These are phyloP conservation scores for Pheosia gnoma DNA, from an alignment of 2,888 invertebrate genomes.

Conservation along the genomic window DNA sequence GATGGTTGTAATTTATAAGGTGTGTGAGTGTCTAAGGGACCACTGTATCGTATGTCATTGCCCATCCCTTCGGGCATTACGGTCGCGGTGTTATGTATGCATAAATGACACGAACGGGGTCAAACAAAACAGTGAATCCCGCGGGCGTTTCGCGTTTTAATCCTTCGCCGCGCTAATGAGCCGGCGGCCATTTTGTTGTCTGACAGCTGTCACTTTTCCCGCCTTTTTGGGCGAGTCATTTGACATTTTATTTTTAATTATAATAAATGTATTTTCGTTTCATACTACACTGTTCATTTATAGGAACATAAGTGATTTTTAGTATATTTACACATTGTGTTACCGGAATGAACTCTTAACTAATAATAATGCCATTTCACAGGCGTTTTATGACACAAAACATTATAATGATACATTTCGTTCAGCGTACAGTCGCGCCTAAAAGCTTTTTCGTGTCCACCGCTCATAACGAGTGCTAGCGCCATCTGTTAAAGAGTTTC, in stretches of 20 bases:
- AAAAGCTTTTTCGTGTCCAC: background rate
- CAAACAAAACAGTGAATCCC: slow-evolving; percentile 32
- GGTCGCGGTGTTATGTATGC: background rate
- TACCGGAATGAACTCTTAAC: no score
- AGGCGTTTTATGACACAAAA: no score
- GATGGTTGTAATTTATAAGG: background rate
- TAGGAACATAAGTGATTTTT: no score
- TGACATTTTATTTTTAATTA: slow-evolving; percentile 22
- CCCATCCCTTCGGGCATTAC: no score
- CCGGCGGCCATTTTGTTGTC: slow-evolving; percentile 42
- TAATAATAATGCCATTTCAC: no score
- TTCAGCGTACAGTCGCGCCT: background rate
- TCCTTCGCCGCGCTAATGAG: slow-evolving; percentile 47
- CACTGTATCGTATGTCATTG: no score
- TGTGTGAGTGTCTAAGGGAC: no score
- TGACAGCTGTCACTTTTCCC: slow-evolving; percentile 49
- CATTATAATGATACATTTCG: background rate
- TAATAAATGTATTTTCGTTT: slow-evolving; percentile 1
- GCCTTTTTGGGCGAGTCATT: slow-evolving; percentile 36
- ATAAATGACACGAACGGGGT: background rate
- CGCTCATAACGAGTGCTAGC: background rate
- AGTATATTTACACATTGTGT: no score
- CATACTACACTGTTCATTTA: background rate
- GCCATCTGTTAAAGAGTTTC: background rate
- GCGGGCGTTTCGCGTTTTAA: slow-evolving; percentile 36